phyloP scores from a whole-genome alignment of 2,888 invertebrate species.

The Cerastis leucographa region DNA sequence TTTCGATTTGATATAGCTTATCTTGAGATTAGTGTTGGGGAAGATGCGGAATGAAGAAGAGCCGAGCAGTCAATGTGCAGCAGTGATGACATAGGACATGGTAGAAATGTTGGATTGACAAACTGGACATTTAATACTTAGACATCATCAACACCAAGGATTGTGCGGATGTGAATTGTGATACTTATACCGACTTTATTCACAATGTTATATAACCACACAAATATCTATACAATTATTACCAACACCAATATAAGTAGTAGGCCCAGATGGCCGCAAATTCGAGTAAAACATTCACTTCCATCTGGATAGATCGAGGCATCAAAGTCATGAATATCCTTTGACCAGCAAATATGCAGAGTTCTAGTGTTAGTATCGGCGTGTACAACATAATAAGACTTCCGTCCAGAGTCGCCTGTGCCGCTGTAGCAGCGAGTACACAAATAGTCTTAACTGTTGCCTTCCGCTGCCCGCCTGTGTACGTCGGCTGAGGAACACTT shows the following conservation, averaged over 20 bases:
- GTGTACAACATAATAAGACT: constrained; percentile 19
- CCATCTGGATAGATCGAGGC: constrained; percentile 13
- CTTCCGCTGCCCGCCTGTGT: constrained; percentile 43
- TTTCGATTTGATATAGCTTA: constrained; percentile 47
- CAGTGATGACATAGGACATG: neutral
- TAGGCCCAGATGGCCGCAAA: neutral
- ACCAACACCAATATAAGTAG: neutral
- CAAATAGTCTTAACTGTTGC: constrained; percentile 52
- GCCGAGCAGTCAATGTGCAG: neutral
- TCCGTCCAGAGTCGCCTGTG: constrained; percentile 29
- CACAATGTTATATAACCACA: neutral
- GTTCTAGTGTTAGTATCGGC: constrained; percentile 15
- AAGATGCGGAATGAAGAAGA: neutral
- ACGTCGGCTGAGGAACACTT: constrained; percentile 11
- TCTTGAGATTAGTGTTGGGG: constrained; percentile 32
- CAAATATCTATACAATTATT: neutral
- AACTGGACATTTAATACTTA: neutral
- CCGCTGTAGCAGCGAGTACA: constrained; percentile 2
- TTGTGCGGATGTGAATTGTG: neutral
- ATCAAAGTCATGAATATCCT: neutral
- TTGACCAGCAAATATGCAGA: constrained; percentile 17
- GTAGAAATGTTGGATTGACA: neutral
- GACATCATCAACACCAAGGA: neutral
- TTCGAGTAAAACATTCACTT: neutral
- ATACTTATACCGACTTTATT: too few relatives aligned